Base-by-base conservation (phyloP, 2,797 vertebrate species). In the Muraenolepis orangiensis region DNA sequence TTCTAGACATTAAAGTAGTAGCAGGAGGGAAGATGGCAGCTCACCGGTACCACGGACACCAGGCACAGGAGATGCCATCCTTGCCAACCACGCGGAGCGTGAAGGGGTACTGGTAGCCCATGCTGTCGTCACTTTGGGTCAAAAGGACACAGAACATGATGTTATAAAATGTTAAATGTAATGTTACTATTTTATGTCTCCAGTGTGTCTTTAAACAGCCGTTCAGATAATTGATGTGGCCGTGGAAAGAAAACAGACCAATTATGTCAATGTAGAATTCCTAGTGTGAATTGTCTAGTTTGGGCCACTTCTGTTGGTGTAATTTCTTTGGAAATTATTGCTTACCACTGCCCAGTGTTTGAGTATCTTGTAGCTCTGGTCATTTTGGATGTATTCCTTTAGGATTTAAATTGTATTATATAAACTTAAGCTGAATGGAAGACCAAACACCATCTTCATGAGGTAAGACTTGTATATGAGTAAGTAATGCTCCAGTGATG, bases 41-140 rank as follows among this genome's bases (percentile, higher is more conserved):
- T 93, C 91, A 99, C 97, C 97, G 97, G 92, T 99, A 99, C 98
- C 98, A 99, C 0, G 96, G 96, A 83, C 98, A 99, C 94, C 96
- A 98, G 76, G 98, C 97, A 89, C 97, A 99, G 4, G 96, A 96
- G 91, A 96, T 98, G 14, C 97, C 98, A 83, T 99, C 97, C 87
- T 97, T 98, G 69, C 96, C 95, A 72, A 99, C 98, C 18, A 97
- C 96, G 76, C 97, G 91, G 71, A 99, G 85, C 61, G 97, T 99
- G 86, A 99, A 99, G 8, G 98, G 98, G 86, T 99, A 99, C 73
- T 99, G 98, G 88, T 99, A 99, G 1, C 98, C 98, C 96, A 99
- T 94, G 81, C 97, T 99, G 89, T 99, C 98, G 72, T 99, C 97
- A 90, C 98, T 99, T 91, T 72, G 90, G 89, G 8, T 84, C 42